A percentile compares a stretch with the other conserved stretches of the same genome.
These are phyloP conservation scores for Drosophila histrio DNA, from an alignment of 2,888 invertebrate species.

Conservation along the genomic window DNA sequence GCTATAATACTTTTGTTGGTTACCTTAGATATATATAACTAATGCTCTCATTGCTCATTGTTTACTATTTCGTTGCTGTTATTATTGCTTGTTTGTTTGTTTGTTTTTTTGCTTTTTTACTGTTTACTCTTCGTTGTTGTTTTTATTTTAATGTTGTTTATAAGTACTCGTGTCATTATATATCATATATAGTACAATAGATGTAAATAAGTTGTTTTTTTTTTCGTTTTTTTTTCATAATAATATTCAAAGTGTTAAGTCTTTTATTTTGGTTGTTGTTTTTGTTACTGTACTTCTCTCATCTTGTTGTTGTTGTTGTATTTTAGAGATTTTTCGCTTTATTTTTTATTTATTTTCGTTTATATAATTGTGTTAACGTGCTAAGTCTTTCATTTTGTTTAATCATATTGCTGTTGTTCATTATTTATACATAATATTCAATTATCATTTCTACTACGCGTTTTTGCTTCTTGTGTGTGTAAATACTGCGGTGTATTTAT, in stretches of 20 bases:
- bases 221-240: conserved; percentile 34
- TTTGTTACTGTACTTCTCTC: conserved; percentile 43
- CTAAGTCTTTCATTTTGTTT: conserved; percentile 69
- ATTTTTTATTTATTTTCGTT: conserved; percentile 18
- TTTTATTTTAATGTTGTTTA: conserved; percentile 21
- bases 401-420: conserved; percentile 62
- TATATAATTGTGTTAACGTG: conserved; percentile 74
- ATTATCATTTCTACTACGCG: conserved; percentile 44
- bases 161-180: conserved; percentile 27
- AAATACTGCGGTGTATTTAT: conserved; percentile 35
- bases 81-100: conserved; percentile 18
- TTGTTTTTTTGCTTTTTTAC: conserved; percentile 41
- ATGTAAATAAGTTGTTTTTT: conserved; percentile 66
- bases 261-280: conserved; percentile 76
- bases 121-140: conserved; percentile 43
- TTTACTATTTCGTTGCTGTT: conserved; percentile 15
- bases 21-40: conserved; percentile 59
- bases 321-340: conserved; percentile 17
- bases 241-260: conserved; percentile 76
- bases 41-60: conserved; percentile 41
- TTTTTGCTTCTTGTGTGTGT: conserved; percentile 37
- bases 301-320: conserved; percentile 47
- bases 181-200: conserved; percentile 64
- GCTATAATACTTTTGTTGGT: conserved; percentile 74
- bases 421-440: conserved; percentile 55